phyloP scores from a whole-genome alignment of 2,113 vertebrate species.

The Dipodomys ordii region DNA sequence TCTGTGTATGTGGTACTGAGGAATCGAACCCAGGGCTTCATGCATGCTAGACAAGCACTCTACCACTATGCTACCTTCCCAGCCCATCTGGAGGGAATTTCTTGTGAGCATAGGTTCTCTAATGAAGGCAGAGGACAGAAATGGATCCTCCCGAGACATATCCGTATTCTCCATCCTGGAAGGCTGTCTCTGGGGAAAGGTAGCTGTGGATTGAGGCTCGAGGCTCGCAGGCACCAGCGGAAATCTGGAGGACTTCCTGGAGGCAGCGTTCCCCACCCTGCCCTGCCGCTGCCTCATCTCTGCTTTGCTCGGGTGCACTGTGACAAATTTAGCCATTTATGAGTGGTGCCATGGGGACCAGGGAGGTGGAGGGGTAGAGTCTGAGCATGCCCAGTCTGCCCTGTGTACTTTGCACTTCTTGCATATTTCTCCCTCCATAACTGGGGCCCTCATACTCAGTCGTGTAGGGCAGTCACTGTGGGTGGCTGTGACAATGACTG shows the following conservation, averaged over 20 bases:
- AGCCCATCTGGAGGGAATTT: background rate
- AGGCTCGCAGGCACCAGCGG: background rate
- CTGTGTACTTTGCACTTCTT: slow-evolving; percentile 65
- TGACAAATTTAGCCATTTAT: slow-evolving; percentile 5
- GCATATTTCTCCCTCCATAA: background rate
- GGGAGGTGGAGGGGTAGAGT: background rate
- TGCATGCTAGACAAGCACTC: too few species aligned
- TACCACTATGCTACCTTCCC: too few species aligned
- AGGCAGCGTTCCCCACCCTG: background rate
- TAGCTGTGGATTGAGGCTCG: background rate
- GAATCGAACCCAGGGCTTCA: too few species aligned
- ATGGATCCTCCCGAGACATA: background rate
- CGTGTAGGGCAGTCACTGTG: background rate
- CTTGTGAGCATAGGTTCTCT: background rate
- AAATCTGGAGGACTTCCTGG: background rate
- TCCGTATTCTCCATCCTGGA: background rate
- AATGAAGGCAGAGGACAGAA: background rate
- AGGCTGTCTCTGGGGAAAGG: background rate
- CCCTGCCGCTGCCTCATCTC: background rate
- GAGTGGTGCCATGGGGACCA: background rate
- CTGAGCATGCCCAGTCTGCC: background rate
- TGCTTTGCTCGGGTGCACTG: background rate
- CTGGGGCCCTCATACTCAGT: background rate
- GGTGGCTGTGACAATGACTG: slow-evolving; percentile 69
- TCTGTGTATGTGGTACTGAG: too few species aligned